Percentiles rank a stretch among this genome's conserved stretches.
These are phyloP conservation scores for Halcyon malimbica DNA, from an alignment of 2,113 vertebrate species.

Conservation along the genomic window DNA sequence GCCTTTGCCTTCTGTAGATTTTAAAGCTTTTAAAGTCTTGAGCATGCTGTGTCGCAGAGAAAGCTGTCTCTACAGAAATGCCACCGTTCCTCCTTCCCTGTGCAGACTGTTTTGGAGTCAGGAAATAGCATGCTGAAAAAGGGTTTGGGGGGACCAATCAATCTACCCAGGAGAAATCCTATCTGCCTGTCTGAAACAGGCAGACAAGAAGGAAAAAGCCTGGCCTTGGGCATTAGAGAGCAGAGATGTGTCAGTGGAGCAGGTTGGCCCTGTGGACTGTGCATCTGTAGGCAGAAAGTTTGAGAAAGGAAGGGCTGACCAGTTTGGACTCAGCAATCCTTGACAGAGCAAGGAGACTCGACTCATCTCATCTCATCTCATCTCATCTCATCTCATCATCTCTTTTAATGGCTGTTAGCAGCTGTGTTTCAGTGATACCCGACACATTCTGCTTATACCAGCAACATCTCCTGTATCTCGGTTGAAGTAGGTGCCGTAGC, in stretches of 20 bases:
- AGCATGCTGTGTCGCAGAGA: not conserved
- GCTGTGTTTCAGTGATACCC: not conserved
- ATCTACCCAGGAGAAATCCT: not conserved
- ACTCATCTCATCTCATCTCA: no score
- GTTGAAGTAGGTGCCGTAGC: not conserved
- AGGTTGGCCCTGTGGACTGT: not conserved
- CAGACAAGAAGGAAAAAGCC: not conserved
- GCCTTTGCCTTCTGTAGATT: not conserved
- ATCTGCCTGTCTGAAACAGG: not conserved
- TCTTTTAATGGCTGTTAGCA: not conserved
- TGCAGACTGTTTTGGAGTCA: not conserved
- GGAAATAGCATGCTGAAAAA: not conserved
- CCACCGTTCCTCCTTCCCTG: not conserved
- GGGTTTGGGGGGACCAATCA: not conserved
- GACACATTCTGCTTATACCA: not conserved
- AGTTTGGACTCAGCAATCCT: not conserved
- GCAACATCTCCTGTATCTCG: not conserved
- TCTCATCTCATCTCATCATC: no score
- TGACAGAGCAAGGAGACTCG: fast-evolving
- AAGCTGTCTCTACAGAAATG: not conserved
- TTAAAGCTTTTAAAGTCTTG: not conserved
- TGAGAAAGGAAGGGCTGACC: not conserved
- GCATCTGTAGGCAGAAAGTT: not conserved
- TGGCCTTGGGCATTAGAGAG: not conserved
- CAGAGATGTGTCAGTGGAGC: not conserved